Base-by-base conservation (phyloP, 2,797 vertebrate species). In the Alauda arvensis region DNA sequence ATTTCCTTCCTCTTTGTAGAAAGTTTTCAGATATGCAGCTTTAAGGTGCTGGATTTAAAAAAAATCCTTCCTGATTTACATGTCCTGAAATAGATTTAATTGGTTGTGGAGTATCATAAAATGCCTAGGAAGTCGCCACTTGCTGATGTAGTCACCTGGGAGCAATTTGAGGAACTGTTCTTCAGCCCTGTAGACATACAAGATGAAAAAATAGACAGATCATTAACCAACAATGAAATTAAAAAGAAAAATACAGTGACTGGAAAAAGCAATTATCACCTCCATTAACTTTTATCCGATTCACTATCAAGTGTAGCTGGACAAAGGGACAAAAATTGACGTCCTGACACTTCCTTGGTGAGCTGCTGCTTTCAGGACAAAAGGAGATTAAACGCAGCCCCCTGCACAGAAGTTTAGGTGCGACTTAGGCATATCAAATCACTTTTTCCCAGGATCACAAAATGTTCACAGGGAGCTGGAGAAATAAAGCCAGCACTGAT, bases 221-320 rank as follows among this genome's bases (percentile, higher is more conserved):
- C 91, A 92, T 94, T 93, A 95, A 65, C 63, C 86, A 94, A 89
- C 77, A 93, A 91, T 87, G 70, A 96, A 95, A 95, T 96, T 93
- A 83, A 92, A 92, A 88, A 74, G 83, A 88, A 94, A 83, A 88
- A 85, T 85, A 91, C 53, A 71, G 24, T 37, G 53, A 91, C 29
- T 60, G 25, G 43, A 45, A 69, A 86, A 86, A 86, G 49, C 82
- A 90, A 93, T 96, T 92, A 94, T 83, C 62, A 63, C 53, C 46
- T 83, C 90, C 43, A 79, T 89, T 93, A 93, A 88, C 91, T 92
- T 89, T 93, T 84, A 91, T 83, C 80, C 0, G 0, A 86, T 65
- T 88, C 45, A 45, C 34, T 56, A 56, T 66, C 57, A 85, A 65
- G 45, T 56, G 45, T 59, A 17, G 16, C 55, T 72, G 63, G 62